Base-by-base conservation (phyloP, 2,797 vertebrate species). In the Sebastolobus altivelis region DNA sequence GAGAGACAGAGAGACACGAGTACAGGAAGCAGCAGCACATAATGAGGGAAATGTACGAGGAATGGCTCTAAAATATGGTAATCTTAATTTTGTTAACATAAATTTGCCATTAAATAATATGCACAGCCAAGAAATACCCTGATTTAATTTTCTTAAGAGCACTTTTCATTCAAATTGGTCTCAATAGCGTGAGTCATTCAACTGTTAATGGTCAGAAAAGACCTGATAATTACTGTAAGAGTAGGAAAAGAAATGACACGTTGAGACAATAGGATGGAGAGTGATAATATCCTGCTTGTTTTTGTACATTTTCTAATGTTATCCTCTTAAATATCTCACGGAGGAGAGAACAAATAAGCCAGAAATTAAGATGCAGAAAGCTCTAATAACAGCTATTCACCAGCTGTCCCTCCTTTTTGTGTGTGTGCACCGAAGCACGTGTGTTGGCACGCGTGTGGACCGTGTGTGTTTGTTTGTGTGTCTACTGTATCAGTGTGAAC, bases 401-500 rank as follows among this genome's bases (percentile, higher is more conserved):
- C 27, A 69, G 60, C 82, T 80, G 40, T 46, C 55, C 20, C 4
- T 43, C 33, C 65, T 16, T 12, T 61, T 29, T 43, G 61, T 63
- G 6, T 55, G n/a, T n/a, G 5, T 63, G 14, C 40, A 65, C 14
- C 25, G 25, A 70, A 49, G 40, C 80, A 84, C 65, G 40, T 79
- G 69, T 78, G 67, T 62, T 80, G 73, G 66, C 69, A 81, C 86
- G 65, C n/a, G 16, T 82, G 38, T 62, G 40, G 46, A 73, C 13
- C 12, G 13, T 52, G 58, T 65, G 59, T 65, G 40, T 43, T 52
- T 83, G 67, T 55, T 52, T 86, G 76, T 81, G 79, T 67, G 72
- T 87, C 60, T 81, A 75, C 71, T 72, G 60, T 86, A 74, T 87
- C 79, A 55, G 12, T 84, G 72, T 84, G 84, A 87, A 87, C 75